phyloP scores from a whole-genome alignment of 2,113 vertebrate species.

The Podocnemis expansa region DNA sequence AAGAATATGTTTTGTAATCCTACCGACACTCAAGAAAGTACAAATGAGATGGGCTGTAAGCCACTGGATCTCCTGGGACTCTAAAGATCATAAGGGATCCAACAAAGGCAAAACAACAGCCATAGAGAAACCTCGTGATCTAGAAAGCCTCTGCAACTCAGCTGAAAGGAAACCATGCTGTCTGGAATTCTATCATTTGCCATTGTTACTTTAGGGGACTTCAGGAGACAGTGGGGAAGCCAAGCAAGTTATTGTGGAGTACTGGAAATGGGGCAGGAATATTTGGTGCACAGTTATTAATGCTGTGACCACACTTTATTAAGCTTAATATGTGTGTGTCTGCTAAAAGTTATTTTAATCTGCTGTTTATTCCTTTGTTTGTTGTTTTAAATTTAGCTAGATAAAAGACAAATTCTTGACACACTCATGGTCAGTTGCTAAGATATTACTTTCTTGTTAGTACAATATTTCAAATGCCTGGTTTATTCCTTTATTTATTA shows the following conservation, averaged over 20 bases:
- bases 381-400: slow-evolving; percentile 35
- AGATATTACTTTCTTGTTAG: neutral
- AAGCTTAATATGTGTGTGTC: neutral
- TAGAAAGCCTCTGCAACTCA: neutral
- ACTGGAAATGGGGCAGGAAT: neutral
- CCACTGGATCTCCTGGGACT: neutral
- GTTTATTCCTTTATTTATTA: slow-evolving; percentile 25
- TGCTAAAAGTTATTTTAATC: slow-evolving; percentile 32
- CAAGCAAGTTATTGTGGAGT: neutral
- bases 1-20: neutral
- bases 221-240: neutral
- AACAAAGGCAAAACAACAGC: neutral
- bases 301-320: neutral
- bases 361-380: slow-evolving; percentile 15
- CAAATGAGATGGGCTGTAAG: neutral
- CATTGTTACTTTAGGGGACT: neutral
- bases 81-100: neutral
- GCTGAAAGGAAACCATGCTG: neutral
- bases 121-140: neutral
- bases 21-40: neutral
- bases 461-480: slow-evolving; percentile 27
- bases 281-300: slow-evolving; percentile 10
- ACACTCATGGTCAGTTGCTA: slow-evolving; percentile 23
- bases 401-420: slow-evolving; percentile 11
- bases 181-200: neutral